Percentiles rank a stretch among this genome's conserved stretches.
Evolutionary conservation across 2,113 vertebrate genomes (phyloP).

Genomic region (Poeciliopsis retropinna): DNA sequence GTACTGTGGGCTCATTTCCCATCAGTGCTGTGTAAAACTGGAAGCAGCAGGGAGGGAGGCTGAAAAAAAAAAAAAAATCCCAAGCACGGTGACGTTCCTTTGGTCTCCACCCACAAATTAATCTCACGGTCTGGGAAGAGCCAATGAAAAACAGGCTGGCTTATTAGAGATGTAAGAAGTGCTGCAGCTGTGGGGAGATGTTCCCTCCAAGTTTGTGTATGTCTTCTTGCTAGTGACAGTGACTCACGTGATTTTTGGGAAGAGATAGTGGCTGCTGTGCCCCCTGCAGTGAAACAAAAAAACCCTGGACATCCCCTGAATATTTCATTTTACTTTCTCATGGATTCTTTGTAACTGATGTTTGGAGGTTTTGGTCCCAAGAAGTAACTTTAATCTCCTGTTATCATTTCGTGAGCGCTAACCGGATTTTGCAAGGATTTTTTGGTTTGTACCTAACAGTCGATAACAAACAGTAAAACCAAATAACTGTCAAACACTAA

Average conservation of each 20-base stretch:
- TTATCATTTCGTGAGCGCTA: not conserved
- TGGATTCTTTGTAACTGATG: not conserved
- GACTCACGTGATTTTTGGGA: constrained; percentile 68
- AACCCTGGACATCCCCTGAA: not conserved
- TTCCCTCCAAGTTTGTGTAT: constrained; percentile 51
- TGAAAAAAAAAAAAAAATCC: constrained; percentile 31
- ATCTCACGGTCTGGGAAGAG: constrained; percentile 47
- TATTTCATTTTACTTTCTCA: not conserved
- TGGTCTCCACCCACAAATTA: constrained; percentile 59
- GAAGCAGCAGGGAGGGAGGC: constrained; percentile 44
- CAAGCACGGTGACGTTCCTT: constrained; percentile 63
- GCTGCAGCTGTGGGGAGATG: not conserved
- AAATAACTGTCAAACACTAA: not conserved
- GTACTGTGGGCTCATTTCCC: constrained; percentile 64
- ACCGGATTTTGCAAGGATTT: not conserved
- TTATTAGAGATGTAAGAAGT: constrained; percentile 22
- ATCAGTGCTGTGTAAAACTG: constrained; percentile 65
- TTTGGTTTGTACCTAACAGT: not conserved
- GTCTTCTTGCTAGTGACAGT: constrained; percentile 47
- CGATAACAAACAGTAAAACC: not conserved
- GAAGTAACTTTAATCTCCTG: too few relatives aligned
- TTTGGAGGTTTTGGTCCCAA: not conserved
- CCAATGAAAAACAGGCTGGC: constrained; percentile 58
- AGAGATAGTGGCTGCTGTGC: constrained; percentile 20
- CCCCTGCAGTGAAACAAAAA: not conserved